A percentile compares a stretch with the other conserved stretches of the same genome.
Conservation (phyloP, 92 coral and sea anemone species). For the Virgularia gustaviana region DNA sequence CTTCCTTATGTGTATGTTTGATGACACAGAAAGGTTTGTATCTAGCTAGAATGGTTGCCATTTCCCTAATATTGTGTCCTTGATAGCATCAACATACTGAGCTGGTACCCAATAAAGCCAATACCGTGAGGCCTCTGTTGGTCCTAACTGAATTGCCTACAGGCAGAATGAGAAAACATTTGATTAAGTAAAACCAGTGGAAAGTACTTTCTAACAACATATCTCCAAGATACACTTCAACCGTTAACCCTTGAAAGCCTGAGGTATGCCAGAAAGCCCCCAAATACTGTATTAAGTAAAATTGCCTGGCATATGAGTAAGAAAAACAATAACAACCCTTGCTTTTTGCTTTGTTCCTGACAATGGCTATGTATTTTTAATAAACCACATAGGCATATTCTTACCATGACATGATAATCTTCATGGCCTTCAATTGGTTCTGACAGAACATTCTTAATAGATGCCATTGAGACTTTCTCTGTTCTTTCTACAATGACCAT, state of each 20-base stretch:
- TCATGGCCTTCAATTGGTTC: slow-evolving; percentile 96
- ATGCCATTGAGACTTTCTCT: slow-evolving; percentile 98
- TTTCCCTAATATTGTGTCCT: slow-evolving; percentile 93
- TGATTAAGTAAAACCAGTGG: too few species aligned
- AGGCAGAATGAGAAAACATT: neutral
- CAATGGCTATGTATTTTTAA: too few species aligned
- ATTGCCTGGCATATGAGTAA: too few species aligned
- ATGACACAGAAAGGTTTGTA: too few species aligned
- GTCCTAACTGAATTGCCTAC: slow-evolving; percentile 96
- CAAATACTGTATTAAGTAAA: too few species aligned
- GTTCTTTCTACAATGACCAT: slow-evolving; percentile 74
- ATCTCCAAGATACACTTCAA: neutral
- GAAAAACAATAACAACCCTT: too few species aligned
- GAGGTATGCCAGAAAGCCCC: too few species aligned
- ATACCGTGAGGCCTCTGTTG: slow-evolving; percentile 96
- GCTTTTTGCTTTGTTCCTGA: too few species aligned
- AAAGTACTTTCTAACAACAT: neutral
- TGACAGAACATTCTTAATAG: slow-evolving; percentile 91
- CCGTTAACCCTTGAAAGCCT: neutral
- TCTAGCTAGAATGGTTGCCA: slow-evolving; percentile 86
- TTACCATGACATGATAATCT: slow-evolving; percentile 90
- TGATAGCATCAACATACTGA: slow-evolving; percentile 92
- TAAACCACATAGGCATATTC: too few species aligned
- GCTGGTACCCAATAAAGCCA: slow-evolving; percentile 99
- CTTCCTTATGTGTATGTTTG: too few species aligned